Conservation (phyloP, 2,888 invertebrate genomes). For the Drosophila eohydei region DNA sequence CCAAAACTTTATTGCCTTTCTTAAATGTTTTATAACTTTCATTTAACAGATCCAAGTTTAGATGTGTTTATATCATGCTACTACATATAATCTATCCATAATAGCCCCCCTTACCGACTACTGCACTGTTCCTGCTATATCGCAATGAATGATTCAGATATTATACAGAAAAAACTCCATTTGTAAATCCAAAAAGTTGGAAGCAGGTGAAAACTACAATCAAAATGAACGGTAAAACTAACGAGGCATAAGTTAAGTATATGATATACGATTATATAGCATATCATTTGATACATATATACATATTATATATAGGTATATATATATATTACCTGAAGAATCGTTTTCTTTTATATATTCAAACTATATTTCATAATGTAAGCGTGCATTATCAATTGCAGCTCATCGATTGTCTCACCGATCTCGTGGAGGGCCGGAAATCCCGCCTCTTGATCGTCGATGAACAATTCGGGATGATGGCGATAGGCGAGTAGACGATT, state of each 20-base stretch:
- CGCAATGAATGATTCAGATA: not conserved
- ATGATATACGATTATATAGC: slow-evolving; percentile 1
- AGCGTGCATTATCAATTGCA: slow-evolving; percentile 84
- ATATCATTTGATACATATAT: slow-evolving; percentile 6
- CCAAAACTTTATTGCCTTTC: no score
- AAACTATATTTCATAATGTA: slow-evolving; percentile 84
- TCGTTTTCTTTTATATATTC: slow-evolving; percentile 69
- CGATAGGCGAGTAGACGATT: slow-evolving; percentile 81
- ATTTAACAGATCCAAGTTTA: no score
- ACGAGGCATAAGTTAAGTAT: slow-evolving; percentile 26
- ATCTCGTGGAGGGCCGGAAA: slow-evolving; percentile 84
- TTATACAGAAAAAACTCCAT: not conserved
- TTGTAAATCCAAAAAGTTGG: not conserved
- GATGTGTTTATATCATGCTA: not conserved
- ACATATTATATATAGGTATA: slow-evolving; percentile 8
- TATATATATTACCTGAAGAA: slow-evolving; percentile 65
- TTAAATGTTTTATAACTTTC: no score
- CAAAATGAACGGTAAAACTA: slow-evolving; percentile 24
- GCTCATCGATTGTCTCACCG: slow-evolving; percentile 85
- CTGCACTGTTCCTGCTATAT: not conserved
- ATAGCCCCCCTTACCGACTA: not conserved
- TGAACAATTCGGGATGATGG: slow-evolving; percentile 77
- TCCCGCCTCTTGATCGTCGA: slow-evolving; percentile 80
- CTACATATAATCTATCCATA: not conserved
- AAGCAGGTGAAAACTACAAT: slow-evolving; percentile 23